These are phyloP conservation scores for Noctua comes DNA, from an alignment of 2,888 invertebrate genomes.

Conservation along the genomic window DNA sequence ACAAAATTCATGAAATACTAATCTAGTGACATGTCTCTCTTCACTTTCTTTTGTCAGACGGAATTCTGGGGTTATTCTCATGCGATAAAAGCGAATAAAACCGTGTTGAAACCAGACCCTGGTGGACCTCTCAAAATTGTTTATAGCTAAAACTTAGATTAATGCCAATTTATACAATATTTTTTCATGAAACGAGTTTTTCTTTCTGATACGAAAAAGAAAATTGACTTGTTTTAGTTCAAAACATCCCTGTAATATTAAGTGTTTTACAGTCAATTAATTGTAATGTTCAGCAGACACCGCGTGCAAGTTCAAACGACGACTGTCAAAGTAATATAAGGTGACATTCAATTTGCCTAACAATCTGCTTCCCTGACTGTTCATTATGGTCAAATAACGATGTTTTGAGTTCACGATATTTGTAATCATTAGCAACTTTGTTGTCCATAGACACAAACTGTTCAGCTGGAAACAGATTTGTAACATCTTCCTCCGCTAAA, in stretches of 20 bases:
- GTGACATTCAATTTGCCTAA: not conserved
- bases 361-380: not conserved
- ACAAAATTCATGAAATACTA: not conserved
- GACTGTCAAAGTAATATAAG: not conserved
- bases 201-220: not conserved
- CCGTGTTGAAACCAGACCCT: not conserved
- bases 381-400: not conserved
- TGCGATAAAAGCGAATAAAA: not conserved
- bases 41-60: not conserved
- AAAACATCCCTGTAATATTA: not conserved
- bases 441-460: not conserved
- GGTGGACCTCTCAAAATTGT: not conserved
- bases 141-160: not conserved
- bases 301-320: not conserved
- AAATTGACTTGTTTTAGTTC: not conserved
- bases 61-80: not conserved
- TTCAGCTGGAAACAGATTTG: constrained; percentile 21
- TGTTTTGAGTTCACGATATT: not conserved
- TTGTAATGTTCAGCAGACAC: not conserved
- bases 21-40: not conserved
- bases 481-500: not conserved
- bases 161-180: not conserved
- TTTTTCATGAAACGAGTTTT: not conserved
- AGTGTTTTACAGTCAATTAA: not conserved
- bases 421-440: constrained; percentile 24